A percentile compares a stretch with the other conserved stretches of the same genome.
phyloP scores from a whole-genome alignment of 2,888 invertebrate species.

The Ochropleura plecta region DNA sequence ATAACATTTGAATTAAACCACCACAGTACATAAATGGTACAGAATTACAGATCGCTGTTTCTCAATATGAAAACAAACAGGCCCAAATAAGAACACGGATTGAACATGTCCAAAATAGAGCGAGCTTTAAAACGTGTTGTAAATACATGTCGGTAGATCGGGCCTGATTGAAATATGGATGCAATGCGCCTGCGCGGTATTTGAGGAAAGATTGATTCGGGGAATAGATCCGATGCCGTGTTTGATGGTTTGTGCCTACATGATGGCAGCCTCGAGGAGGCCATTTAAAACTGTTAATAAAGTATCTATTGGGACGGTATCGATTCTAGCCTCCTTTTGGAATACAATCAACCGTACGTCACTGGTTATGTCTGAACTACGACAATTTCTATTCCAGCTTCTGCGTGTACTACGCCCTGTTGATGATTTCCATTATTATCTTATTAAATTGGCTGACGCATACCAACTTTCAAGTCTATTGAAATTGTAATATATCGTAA shows the following conservation, averaged over 20 bases:
- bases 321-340: neutral
- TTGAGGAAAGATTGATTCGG: conserved; percentile 67
- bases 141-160: conserved; percentile 82
- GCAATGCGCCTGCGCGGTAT: conserved; percentile 76
- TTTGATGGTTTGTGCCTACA: conserved; percentile 50
- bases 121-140: conserved; percentile 79
- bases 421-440: too few species aligned
- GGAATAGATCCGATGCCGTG: conserved; percentile 41
- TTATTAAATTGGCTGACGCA: neutral
- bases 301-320: neutral
- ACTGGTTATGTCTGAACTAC: neutral
- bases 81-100: conserved; percentile 81
- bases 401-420: too few species aligned
- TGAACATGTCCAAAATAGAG: conserved; percentile 84
- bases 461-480: neutral
- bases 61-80: conserved; percentile 81
- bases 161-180: conserved; percentile 86
- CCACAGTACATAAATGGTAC: conserved; percentile 68
- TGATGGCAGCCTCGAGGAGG: neutral
- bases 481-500: neutral
- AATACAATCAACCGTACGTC: neutral
- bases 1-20: conserved; percentile 55
- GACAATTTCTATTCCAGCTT: neutral
- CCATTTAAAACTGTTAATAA: neutral
- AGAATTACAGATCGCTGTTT: conserved; percentile 76